Evolutionary conservation across 2,888 invertebrate species (phyloP), one percentile per base, ranked within the genome.

Genomic region (Tenthredo mesomela): DNA sequence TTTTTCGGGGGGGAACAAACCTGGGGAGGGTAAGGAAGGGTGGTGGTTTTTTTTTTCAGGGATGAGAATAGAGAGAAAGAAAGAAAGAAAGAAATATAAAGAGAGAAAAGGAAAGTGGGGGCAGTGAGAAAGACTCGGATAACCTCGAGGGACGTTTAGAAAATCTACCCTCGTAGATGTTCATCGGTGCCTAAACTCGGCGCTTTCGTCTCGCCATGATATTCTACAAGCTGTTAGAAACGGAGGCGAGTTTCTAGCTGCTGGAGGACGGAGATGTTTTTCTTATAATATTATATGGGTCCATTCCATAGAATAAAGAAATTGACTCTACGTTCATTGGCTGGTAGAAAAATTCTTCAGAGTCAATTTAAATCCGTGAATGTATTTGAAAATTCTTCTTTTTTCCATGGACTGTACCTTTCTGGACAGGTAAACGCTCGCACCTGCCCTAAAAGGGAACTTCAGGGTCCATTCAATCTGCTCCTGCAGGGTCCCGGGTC

Each of bases 401-500:
- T 29, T 61, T 82, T 70, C 25, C 10, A 33, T 10, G 9, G 82
- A 82, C 82, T 82, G 82, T 82, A 82, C 82, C 40, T 61, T 58
- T 58, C 80, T 7, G 67, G 43, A 82, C 82, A 67, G 67, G 82
- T 65, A 67, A 67, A 70, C 29, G 82, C 82, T 82, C 82, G 82
- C 82, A 82, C 82, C 82, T 82, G 82, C 82, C 82, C 50, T 9
- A 70, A 82, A 67, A 82, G 82, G 70, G 82, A 25, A n/a, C 61
- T 80, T 82, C 70, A 61, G 67, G 67, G 82, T 82, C 82, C 82
- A 82, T 82, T 82, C 82, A 82, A 40, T 43, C 82, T 67, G 43
- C 33, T 67, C 71, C 29, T 29, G 29, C 10, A n/a, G 37, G 58
- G 33, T 78, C 80, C 61, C 61, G 61, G 37, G 80, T 29, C 33